phyloP scores from a whole-genome alignment of 2,113 vertebrate species.

The Hystrix brachyura region DNA sequence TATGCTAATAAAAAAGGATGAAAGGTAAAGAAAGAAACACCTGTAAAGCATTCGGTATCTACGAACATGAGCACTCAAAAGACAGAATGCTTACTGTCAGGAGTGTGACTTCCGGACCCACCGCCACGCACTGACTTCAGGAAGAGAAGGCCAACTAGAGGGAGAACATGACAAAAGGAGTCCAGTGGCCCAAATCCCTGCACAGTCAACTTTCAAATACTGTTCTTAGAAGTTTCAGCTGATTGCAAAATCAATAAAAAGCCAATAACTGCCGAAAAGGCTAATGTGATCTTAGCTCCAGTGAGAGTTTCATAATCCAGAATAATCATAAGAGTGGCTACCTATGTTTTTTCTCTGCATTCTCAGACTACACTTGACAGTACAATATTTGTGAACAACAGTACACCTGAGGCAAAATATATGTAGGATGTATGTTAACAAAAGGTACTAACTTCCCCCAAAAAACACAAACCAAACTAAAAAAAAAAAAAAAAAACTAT shows the following conservation, averaged over 20 bases:
- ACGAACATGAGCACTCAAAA: background rate
- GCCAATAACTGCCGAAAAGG: background rate
- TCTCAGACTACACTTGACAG: background rate
- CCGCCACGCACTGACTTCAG: conserved; percentile 11
- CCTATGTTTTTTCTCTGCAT: background rate
- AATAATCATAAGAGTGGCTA: background rate
- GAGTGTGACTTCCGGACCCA: background rate
- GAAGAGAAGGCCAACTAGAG: background rate
- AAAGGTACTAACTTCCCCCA: background rate
- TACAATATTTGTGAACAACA: background rate
- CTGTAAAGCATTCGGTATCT: background rate
- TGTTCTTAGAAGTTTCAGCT: background rate
- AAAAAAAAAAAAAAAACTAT: background rate
- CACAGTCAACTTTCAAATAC: conserved; percentile 20
- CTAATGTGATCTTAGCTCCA: background rate
- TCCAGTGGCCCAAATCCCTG: background rate
- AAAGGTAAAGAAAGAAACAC: background rate
- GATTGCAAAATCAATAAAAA: background rate
- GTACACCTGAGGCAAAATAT: background rate
- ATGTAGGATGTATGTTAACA: background rate
- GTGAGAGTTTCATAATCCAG: background rate
- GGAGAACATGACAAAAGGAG: background rate
- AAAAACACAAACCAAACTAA: background rate
- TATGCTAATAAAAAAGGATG: background rate
- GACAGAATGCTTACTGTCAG: background rate